Evolutionary conservation across 1,140 invertebrate species (phyloP).

Genomic region (Hormaphis cornu): DNA sequence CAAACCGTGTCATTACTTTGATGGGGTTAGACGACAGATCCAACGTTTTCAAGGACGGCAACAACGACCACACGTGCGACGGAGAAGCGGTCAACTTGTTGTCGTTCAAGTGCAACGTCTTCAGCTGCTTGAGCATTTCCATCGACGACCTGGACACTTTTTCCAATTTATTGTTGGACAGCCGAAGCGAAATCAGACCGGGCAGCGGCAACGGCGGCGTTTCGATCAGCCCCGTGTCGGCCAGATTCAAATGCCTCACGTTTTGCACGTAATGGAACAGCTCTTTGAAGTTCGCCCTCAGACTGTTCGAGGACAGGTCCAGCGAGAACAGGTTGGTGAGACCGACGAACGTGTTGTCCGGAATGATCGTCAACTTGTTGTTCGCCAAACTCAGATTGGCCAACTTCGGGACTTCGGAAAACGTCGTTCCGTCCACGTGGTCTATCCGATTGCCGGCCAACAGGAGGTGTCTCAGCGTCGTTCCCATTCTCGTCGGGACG

Average conservation of each 20-base stretch:
- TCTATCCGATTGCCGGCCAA: slow-evolving; percentile 72
- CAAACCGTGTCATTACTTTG: too few relatives aligned
- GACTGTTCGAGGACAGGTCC: slow-evolving; percentile 69
- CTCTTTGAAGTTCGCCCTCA: slow-evolving; percentile 79
- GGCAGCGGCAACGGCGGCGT: slow-evolving; percentile 62
- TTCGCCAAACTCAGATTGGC: slow-evolving; percentile 65
- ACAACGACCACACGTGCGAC: slow-evolving; percentile 50
- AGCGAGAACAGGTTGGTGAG: slow-evolving; percentile 64
- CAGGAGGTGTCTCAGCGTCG: slow-evolving; percentile 63
- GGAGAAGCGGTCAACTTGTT: slow-evolving; percentile 58
- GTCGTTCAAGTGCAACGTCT: slow-evolving; percentile 55
- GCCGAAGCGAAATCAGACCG: slow-evolving; percentile 61
- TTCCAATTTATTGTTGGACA: slow-evolving; percentile 63
- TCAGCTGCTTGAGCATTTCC: slow-evolving; percentile 53
- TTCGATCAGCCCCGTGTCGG: slow-evolving; percentile 60
- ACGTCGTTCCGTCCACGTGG: slow-evolving; percentile 77
- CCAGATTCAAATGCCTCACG: slow-evolving; percentile 62
- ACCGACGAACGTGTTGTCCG: slow-evolving; percentile 80
- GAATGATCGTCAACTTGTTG: slow-evolving; percentile 73
- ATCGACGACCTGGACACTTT: slow-evolving; percentile 52
- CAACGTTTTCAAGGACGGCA: slow-evolving; percentile 51
- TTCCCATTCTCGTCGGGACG: slow-evolving; percentile 62
- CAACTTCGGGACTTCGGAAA: slow-evolving; percentile 67
- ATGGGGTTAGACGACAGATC: slow-evolving; percentile 58
- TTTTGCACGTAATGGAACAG: slow-evolving; percentile 78